A percentile compares a stretch with the other conserved stretches of the same genome.
These are phyloP conservation scores for Acanthococcus lagerstroemiae DNA, from an alignment of 2,888 invertebrate species.

Conservation along the genomic window DNA sequence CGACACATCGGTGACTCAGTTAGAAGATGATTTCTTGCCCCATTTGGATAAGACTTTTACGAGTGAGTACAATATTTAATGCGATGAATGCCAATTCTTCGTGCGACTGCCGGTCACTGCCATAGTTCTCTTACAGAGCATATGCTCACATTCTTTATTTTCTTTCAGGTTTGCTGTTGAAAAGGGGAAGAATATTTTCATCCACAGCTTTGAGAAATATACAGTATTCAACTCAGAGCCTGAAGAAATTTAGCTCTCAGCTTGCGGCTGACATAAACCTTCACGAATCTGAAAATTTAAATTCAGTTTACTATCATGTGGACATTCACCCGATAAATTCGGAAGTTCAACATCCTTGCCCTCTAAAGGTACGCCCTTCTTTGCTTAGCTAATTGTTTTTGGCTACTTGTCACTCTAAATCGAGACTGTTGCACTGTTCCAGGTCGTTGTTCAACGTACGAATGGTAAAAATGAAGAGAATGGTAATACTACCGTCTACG, in stretches of 20 bases:
- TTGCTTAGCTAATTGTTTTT: background rate
- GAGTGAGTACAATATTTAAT: background rate
- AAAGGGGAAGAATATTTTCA: constrained; percentile 11
- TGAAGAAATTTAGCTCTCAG: background rate
- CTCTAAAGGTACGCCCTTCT: constrained; percentile 5
- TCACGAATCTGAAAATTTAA: constrained; percentile 1
- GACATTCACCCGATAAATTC: background rate
- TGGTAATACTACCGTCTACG: background rate
- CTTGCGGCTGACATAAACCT: background rate
- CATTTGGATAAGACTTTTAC: background rate
- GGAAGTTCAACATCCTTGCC: background rate
- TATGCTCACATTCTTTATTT: background rate
- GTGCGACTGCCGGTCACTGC: too few species aligned
- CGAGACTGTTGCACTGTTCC: too few species aligned
- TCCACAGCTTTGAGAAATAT: constrained; percentile 3
- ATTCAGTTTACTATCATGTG: background rate
- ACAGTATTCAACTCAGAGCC: background rate
- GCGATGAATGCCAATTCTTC: too few species aligned
- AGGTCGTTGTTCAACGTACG: background rate
- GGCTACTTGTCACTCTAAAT: too few species aligned
- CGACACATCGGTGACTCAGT: background rate
- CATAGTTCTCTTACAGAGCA: background rate
- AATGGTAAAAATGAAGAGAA: background rate
- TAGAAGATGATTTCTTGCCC: background rate
- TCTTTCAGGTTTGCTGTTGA: background rate